Base-by-base conservation (phyloP, 2,797 vertebrate species). In the Enteromius treurensis region DNA sequence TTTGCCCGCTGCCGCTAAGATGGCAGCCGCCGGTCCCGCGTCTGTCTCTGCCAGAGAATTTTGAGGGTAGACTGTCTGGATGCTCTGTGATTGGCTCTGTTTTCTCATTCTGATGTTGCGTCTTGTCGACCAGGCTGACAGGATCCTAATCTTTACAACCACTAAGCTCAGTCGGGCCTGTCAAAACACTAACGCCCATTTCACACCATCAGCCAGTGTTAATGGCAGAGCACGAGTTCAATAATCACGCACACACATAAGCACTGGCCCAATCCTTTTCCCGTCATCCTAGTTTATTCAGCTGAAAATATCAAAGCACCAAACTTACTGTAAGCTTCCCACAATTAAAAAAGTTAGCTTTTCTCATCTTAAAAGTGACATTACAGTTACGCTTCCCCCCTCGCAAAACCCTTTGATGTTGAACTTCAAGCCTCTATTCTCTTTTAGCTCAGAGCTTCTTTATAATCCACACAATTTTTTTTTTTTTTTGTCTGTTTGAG, bases 281-380 rank as follows among this genome's bases (percentile, higher is more conserved):
- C 6, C 82, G 49, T 82, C 85, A 89, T 90, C 89, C 85, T 85
- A 62, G 29, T 68, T 81, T 40, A 84, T 67, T 82, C 74, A 79
- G 70, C 67, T 79, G 80, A 64, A 77, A 84, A 64, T 64, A 84
- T 87, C 88, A 88, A 60, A 51, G 58, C 73, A 58, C 14, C 21
- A 45, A 86, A 89, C 53, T 23, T 58, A 74, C 19, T 55, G 32
- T 87, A 88, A 26, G 81, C 81, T 67, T 67, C 86, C 90, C 92
- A 92, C 92, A 93, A 95, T 93, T 91, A 92, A 90, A 89, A 91
- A 92, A 92, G 87, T 88, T 87, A 76, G 79, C 77, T 87, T 85
- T 91, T 91, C 77, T 55, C 81, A 74, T 88, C 88, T 89, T 90
- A 89, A 84, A 89, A 90, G 88, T 89, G 85, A 88, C 47, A 90